phyloP scores from a whole-genome alignment of 2,113 vertebrate genomes.

The Anolis sagrei region DNA sequence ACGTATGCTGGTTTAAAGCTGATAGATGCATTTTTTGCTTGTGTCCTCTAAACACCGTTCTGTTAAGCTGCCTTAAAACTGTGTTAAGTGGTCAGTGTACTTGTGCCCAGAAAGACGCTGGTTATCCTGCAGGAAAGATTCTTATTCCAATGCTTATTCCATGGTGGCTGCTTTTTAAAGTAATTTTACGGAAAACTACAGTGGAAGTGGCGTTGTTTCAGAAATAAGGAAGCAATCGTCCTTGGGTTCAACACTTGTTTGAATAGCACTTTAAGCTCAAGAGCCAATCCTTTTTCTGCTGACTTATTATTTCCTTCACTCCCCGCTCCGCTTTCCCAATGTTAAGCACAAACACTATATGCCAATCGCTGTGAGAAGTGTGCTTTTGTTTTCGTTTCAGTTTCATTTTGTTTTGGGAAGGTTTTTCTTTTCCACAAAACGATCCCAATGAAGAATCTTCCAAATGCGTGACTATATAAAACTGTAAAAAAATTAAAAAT shows the following conservation, averaged over 20 bases:
- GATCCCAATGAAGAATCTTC: constrained; percentile 73
- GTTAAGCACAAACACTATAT: constrained; percentile 52
- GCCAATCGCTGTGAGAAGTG: constrained; percentile 59
- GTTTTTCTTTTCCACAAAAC: constrained; percentile 27
- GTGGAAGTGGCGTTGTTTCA: not conserved
- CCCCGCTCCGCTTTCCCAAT: constrained; percentile 17
- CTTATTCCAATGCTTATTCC: not conserved
- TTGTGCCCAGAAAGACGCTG: too few species aligned
- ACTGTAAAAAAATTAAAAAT: constrained; percentile 55
- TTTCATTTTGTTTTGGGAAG: constrained; percentile 19
- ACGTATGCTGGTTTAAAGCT: too few species aligned
- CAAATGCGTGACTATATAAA: constrained; percentile 73
- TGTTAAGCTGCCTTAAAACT: too few species aligned
- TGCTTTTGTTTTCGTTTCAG: constrained; percentile 19
- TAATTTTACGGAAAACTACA: not conserved
- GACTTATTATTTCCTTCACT: constrained; percentile 29
- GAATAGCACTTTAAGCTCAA: constrained; percentile 24
- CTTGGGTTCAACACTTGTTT: not conserved
- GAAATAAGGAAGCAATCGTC: constrained; percentile 39
- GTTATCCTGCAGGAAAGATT: not conserved
- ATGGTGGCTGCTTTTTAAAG: not conserved
- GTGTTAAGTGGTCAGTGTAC: too few species aligned
- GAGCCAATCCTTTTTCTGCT: constrained; percentile 33
- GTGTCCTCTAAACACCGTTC: too few species aligned
- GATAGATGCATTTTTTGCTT: too few species aligned